phyloP scores from a whole-genome alignment of 1,140 invertebrate species.

The Orchestia grillus region DNA sequence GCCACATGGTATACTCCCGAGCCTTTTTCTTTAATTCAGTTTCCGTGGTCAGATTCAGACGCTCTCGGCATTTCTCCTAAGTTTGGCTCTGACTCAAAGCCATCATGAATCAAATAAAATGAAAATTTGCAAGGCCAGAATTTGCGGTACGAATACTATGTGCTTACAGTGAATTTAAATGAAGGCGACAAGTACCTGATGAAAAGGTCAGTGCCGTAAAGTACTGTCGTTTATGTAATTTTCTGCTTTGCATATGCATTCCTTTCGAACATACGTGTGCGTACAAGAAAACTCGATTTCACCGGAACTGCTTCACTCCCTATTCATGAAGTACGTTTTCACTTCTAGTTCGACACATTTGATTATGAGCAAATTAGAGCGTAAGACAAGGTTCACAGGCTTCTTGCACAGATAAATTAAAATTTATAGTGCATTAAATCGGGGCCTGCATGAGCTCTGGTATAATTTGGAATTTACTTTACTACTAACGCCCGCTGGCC shows the following conservation, averaged over 20 bases:
- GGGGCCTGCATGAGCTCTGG: neutral
- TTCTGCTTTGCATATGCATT: neutral
- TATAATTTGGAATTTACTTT: neutral
- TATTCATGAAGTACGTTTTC: neutral
- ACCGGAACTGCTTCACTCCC: neutral
- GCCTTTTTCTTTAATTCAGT: neutral
- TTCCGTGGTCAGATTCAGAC: neutral
- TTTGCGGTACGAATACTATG: neutral
- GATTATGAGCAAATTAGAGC: conserved; percentile 1
- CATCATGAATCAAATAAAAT: neutral
- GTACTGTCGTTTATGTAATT: neutral
- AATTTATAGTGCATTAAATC: conserved; percentile 10
- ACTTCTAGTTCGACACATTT: neutral
- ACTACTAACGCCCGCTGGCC: neutral
- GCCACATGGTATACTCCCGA: neutral
- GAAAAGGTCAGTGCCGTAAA: neutral
- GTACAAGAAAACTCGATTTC: neutral
- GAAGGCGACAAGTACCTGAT: neutral
- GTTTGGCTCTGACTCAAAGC: neutral
- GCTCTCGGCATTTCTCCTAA: neutral
- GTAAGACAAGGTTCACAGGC: neutral
- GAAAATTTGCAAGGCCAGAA: neutral
- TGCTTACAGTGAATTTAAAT: neutral
- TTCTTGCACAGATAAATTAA: neutral
- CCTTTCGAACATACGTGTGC: neutral